A percentile compares a stretch with the other conserved stretches of the same genome.
Evolutionary conservation across 2,113 vertebrate genomes (phyloP).

Genomic region (Pseudopipra pipra): DNA sequence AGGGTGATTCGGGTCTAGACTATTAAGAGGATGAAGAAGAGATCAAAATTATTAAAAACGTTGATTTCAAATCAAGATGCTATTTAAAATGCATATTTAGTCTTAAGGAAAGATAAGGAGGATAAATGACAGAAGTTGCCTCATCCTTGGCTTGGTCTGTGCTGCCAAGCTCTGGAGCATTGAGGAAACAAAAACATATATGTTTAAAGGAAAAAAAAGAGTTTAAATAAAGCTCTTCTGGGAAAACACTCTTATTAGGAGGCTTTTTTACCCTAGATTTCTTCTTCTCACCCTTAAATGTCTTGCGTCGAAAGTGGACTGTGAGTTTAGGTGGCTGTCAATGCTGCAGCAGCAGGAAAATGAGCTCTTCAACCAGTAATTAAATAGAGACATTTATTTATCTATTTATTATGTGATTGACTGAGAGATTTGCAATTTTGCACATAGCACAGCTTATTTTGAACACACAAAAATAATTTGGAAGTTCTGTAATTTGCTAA

Average conservation of each 20-base stretch:
- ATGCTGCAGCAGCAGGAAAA: not conserved
- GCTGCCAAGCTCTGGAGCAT: not conserved
- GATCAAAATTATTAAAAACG: slow-evolving; percentile 48
- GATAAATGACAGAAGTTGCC: not conserved
- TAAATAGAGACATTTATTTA: not conserved
- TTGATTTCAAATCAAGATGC: not conserved
- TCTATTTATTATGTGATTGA: not conserved
- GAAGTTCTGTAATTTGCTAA: not conserved
- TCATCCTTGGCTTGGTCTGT: not conserved
- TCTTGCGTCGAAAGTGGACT: not conserved
- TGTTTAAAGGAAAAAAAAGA: not conserved
- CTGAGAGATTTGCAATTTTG: not conserved
- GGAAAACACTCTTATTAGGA: not conserved
- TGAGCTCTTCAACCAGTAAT: not conserved
- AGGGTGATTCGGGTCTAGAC: slow-evolving; percentile 8
- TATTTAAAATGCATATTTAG: not conserved
- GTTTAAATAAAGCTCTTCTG: not conserved
- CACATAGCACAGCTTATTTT: not conserved
- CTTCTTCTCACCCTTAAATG: not conserved
- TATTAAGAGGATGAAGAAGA: not conserved
- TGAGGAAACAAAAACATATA: not conserved
- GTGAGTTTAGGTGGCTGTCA: not conserved
- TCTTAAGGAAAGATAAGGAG: not conserved
- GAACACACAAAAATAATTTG: not conserved
- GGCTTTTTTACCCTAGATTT: not conserved